Base-by-base conservation (phyloP, 2,888 invertebrate species). In the Stenodera caucasica region DNA sequence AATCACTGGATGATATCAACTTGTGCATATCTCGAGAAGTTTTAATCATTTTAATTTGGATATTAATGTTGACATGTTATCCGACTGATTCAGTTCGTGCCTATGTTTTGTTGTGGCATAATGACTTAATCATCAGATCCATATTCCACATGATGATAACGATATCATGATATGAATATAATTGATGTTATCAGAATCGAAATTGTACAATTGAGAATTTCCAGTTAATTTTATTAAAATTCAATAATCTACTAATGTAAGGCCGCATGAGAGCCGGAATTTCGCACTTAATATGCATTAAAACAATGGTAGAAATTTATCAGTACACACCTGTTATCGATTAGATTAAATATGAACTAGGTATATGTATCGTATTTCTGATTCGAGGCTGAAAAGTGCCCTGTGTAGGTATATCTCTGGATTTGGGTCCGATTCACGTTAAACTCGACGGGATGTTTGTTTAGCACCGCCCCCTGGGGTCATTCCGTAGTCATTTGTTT, bases 401-500 rank as follows among this genome's bases (percentile, higher is more conserved):
- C 21, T 45, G 2, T 40, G 15, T 45, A 2, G 18, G 15, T 4
- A 37, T 8, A 37, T 26, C n/a, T n/a, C n/a, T n/a, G n/a, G n/a
- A n/a, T n/a, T n/a, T n/a, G n/a, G 60, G 67, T 64, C 67, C 66
- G 66, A 58, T 63, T 71, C 67, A 66, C 67, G 49, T n/a, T 55
- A 49, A 64, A 55, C 70, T 66, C 75, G 63, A 65, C 74, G 69
- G 73, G 75, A 75, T 68, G 73, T 76, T 77, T 75, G 75, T 76
- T 75, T 74, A 75, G 75, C 75, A 76, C 73, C 72, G 67, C 72
- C 71, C 69, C 75, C 75, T 68, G 74, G 69, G 67, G 76, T 67
- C 72, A 70, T 64, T 71, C 72, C 64, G 68, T 70, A 70, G 73
- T 77, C 75, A 77, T 77, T 78, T 77, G 76, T 75, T 78, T 77